These are phyloP conservation scores for Muscina levida DNA, from an alignment of 2,888 invertebrate species.

Conservation along the genomic window DNA sequence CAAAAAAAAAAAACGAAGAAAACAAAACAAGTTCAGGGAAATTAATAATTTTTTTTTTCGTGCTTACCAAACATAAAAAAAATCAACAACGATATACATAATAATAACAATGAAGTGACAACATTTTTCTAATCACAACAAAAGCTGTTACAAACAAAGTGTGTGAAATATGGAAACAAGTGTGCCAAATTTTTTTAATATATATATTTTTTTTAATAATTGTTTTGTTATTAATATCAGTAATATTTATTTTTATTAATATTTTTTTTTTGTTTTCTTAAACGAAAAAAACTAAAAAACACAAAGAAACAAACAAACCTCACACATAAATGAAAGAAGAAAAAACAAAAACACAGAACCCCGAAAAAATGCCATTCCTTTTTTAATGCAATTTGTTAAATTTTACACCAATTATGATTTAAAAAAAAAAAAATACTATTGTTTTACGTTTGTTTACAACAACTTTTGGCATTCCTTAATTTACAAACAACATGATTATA, in stretches of 20 bases:
- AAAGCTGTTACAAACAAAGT: constrained; percentile 53
- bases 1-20: neutral
- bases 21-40: constrained; percentile 45
- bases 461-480: constrained; percentile 62
- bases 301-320: constrained; percentile 36
- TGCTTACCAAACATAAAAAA: too few relatives aligned
- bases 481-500: neutral
- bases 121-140: constrained; percentile 57
- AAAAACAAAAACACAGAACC: constrained; percentile 5
- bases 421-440: too few relatives aligned
- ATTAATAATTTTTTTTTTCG: constrained; percentile 38
- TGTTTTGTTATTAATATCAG: constrained; percentile 50
- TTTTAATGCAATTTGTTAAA: constrained; percentile 62
- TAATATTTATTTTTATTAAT: constrained; percentile 53
- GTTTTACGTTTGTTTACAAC: constrained; percentile 23
- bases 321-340: constrained; percentile 24
- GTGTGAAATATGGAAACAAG: constrained; percentile 75
- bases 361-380: constrained; percentile 50
- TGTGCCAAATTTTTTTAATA: constrained; percentile 77
- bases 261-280: constrained; percentile 35
- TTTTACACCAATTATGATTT: constrained; percentile 39
- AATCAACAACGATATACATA: too few relatives aligned
- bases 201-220: constrained; percentile 68
- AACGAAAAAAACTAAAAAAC: constrained; percentile 36
- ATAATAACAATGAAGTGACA: constrained; percentile 14